Percentiles rank a stretch among this genome's conserved stretches.
phyloP scores from a whole-genome alignment of 2,113 vertebrate species.

The Toxotes jaculatrix region DNA sequence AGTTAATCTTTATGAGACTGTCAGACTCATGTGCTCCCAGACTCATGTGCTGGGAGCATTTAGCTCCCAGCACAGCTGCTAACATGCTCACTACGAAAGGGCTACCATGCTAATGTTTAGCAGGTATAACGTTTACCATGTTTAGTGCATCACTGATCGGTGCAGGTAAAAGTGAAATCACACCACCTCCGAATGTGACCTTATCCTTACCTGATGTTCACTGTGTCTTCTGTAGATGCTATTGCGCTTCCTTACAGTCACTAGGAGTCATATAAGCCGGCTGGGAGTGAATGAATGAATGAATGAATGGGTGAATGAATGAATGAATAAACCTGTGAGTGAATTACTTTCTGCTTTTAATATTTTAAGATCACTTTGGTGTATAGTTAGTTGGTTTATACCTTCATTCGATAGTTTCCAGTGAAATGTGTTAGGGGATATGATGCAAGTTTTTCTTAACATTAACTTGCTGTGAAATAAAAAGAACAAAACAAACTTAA shows the following conservation, averaged over 20 bases:
- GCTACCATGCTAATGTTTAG: too few relatives aligned
- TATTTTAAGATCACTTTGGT: too few relatives aligned
- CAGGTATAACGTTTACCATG: too few relatives aligned
- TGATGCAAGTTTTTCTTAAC: neutral
- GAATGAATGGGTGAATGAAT: neutral
- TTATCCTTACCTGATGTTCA: neutral
- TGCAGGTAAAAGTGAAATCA: neutral
- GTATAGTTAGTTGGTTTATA: too few relatives aligned
- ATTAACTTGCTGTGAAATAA: neutral
- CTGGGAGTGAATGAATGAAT: too few relatives aligned
- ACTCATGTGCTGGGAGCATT: too few relatives aligned
- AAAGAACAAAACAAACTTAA: slow-evolving; percentile 1
- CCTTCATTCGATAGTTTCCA: neutral
- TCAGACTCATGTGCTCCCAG: too few relatives aligned
- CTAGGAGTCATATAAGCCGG: neutral
- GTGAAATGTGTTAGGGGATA: neutral
- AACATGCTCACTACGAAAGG: too few relatives aligned
- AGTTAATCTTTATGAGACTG: too few relatives aligned
- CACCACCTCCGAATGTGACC: neutral
- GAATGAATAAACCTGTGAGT: neutral
- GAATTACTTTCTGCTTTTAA: neutral
- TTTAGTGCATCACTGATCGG: neutral
- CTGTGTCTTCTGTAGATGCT: neutral
- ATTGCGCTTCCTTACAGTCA: neutral
- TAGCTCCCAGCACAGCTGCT: too few relatives aligned